phyloP scores from a whole-genome alignment of 2,888 invertebrate genomes.

The Eupithecia inturbata region DNA sequence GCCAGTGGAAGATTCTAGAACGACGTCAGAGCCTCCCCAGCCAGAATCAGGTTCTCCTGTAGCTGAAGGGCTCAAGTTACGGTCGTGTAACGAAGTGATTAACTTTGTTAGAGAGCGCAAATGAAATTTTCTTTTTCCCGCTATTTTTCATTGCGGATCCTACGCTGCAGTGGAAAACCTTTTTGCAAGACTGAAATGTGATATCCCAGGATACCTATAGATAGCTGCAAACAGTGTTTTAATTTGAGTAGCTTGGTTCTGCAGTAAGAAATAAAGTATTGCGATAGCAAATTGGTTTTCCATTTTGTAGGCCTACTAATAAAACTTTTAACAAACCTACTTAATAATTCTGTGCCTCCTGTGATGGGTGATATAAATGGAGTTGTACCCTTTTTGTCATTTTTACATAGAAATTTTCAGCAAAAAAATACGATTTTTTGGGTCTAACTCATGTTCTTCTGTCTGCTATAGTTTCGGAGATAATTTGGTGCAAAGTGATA shows the following conservation, averaged over 20 bases:
- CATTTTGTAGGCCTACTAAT: neutral
- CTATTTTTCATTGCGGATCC: slow-evolving; percentile 41
- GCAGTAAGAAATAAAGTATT: neutral
- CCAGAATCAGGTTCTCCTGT: slow-evolving; percentile 53
- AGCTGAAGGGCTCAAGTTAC: slow-evolving; percentile 56
- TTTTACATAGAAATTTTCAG: no score
- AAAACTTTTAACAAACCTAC: neutral
- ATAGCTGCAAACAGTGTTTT: neutral
- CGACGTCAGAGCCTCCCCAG: slow-evolving; percentile 51
- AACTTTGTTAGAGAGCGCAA: slow-evolving; percentile 50
- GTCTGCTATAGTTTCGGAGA: no score
- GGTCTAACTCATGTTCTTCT: no score
- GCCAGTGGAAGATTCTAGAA: slow-evolving; percentile 14
- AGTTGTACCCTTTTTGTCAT: no score
- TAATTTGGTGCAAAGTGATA: no score
- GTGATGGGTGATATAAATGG: no score
- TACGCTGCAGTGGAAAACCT: slow-evolving; percentile 35
- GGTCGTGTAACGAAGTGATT: slow-evolving; percentile 57
- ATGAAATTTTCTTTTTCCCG: slow-evolving; percentile 42
- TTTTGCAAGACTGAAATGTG: slow-evolving; percentile 34
- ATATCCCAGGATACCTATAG: slow-evolving; percentile 18
- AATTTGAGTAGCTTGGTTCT: slow-evolving; percentile 1
- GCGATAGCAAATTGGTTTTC: neutral
- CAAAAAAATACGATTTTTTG: no score
- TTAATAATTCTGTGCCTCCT: no score